A percentile compares a stretch with the other conserved stretches of the same genome.
Evolutionary conservation across 2,113 vertebrate genomes (phyloP).

Genomic region (Notothenia rossii): DNA sequence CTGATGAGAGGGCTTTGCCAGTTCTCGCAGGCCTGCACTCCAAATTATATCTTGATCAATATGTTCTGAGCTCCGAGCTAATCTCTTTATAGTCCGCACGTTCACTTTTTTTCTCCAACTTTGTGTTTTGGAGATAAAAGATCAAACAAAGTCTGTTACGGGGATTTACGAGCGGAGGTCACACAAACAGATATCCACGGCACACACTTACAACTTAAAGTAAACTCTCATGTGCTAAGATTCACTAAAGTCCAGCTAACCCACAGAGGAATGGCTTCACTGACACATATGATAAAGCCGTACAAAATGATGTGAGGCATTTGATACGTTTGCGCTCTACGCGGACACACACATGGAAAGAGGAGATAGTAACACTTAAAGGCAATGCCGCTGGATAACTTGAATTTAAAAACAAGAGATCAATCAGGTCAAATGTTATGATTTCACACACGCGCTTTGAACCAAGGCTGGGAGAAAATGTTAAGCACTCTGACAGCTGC

Average conservation of each 20-base stretch:
- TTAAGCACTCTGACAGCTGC: constrained; percentile 60
- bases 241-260: background rate
- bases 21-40: constrained; percentile 21
- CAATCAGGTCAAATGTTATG: constrained; percentile 68
- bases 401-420: constrained; percentile 71
- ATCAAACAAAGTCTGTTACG: constrained; percentile 52
- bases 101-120: constrained; percentile 24
- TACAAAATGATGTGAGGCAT: background rate
- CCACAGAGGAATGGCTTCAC: background rate
- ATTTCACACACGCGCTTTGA: constrained; percentile 69
- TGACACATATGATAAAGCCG: background rate
- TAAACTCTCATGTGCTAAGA: too few species aligned
- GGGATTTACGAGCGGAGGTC: constrained; percentile 47
- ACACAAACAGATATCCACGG: constrained; percentile 5
- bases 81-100: constrained; percentile 31
- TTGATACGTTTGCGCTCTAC: constrained; percentile 6
- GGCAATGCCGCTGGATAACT: constrained; percentile 37
- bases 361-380: constrained; percentile 43
- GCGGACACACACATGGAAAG: constrained; percentile 1
- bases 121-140: constrained; percentile 58
- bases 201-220: background rate
- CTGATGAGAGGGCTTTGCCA: constrained; percentile 41
- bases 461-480: constrained; percentile 47
- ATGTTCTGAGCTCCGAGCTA: constrained; percentile 46
- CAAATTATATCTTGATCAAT: constrained; percentile 64